phyloP scores from a whole-genome alignment of 2,888 invertebrate genomes.

The Cryptocephalus primarius region DNA sequence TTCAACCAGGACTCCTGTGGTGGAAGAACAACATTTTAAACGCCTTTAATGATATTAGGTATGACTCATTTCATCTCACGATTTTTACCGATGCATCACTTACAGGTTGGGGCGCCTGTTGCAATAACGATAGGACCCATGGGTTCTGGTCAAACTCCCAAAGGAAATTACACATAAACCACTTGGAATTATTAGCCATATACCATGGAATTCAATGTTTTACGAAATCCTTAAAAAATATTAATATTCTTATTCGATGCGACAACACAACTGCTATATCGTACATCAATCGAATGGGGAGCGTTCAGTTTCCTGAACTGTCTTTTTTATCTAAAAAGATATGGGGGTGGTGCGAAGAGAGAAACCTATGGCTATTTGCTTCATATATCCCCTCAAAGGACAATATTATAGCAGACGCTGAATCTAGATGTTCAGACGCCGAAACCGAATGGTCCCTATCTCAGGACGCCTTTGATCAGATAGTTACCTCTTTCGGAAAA shows the following conservation, averaged over 20 bases:
- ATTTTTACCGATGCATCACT: constrained; percentile 9
- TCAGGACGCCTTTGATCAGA: constrained; percentile 1
- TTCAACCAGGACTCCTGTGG: constrained; percentile 2
- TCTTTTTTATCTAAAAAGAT: constrained; percentile 5
- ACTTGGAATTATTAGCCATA: constrained; percentile 6
- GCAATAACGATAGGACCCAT: constrained; percentile 4
- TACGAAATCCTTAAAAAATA: constrained; percentile 3
- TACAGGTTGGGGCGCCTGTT: constrained; percentile 17
- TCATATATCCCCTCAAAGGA: constrained; percentile 7
- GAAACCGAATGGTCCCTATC: constrained; percentile 11
- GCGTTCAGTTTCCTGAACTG: constrained; percentile 5
- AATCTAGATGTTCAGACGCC: constrained; percentile 3
- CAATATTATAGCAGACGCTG: constrained; percentile 7
- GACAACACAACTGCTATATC: constrained; percentile 12
- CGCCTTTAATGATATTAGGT: constrained; percentile 1
- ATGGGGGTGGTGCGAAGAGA: constrained; percentile 10
- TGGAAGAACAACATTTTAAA: constrained; percentile 2
- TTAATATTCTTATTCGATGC: constrained; percentile 6
- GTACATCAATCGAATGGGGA: constrained; percentile 11
- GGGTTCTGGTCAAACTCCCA: constrained; percentile 15
- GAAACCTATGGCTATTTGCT: constrained; percentile 9
- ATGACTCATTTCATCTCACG: constrained; percentile 4
- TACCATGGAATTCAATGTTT: constrained; percentile 10
- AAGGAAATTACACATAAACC: constrained; percentile 11
- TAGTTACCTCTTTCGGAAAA: constrained; percentile 1